Evolutionary conservation across 2,797 vertebrate genomes (phyloP), one percentile per base, ranked within the genome.

Genomic region (Pangasius larnaudii): DNA sequence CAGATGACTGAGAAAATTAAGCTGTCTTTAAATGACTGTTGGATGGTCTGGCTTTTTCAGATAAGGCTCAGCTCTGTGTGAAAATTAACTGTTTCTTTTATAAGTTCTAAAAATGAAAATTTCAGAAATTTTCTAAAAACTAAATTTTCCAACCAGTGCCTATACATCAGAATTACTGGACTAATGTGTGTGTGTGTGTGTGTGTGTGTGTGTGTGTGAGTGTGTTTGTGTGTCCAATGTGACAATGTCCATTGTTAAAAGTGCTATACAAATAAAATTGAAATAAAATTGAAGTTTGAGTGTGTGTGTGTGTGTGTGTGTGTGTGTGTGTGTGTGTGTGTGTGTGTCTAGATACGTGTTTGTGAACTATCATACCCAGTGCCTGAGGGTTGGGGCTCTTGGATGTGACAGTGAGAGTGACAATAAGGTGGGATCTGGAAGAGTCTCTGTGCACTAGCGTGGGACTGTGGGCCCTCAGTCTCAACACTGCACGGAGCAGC

Each of bases 401-500:
- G 86, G 95, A 92, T 36, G 94, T 96, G 90, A 96, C 85, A 0
- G 95, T 96, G 88, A 97, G 91, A 0, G 95, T 97, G 61, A 98
- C 92, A 0, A 98, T 92, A 89, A 98, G 95, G 91, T 98, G 98
- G 42, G 97, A 98, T 84, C 97, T 95, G 13, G 97, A 98, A 0
- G 97, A 98, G 88, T 96, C 94, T 1, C 93, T 83, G 18, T 98
- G 97, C 59, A 98, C 93, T 5, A 96, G 89, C 0, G 97, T 97
- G 89, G 97, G 95, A 53, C 95, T 96, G 0, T 91, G 95, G 27
- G 93, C 94, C 91, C 97, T 92, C 89, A 96, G 92, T 91, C 90
- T 95, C 81, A 96, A 85, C 11, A 96, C 93, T 2, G 91, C 88
- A 6, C 84, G 90, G 58, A 98, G 92, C 0, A 97, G 89, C 88